phyloP scores from a whole-genome alignment of 2,888 invertebrate genomes.

The Trissolcus japonicus region DNA sequence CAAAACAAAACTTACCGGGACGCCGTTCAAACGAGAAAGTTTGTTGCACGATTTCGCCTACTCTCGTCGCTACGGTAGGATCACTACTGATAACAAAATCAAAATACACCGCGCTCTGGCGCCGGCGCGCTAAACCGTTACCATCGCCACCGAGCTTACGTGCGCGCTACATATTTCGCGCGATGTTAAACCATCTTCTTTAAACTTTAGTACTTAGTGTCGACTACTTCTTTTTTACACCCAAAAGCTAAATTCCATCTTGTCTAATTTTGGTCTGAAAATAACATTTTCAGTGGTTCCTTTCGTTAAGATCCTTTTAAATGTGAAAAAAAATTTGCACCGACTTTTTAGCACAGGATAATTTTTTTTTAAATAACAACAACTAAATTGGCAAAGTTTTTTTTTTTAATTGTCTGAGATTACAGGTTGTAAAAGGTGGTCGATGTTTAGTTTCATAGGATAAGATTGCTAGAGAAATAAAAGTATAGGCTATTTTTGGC shows the following conservation, averaged over 20 bases:
- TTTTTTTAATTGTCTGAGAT: no score
- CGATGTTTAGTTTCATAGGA: no score
- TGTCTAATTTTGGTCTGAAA: neutral
- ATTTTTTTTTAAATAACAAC: no score
- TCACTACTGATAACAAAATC: conserved; percentile 58
- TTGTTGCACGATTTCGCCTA: conserved; percentile 36
- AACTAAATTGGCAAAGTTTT: no score
- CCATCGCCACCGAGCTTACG: conserved; percentile 41
- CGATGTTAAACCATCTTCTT: conserved; percentile 50
- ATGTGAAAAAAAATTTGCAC: no score
- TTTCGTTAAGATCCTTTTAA: no score
- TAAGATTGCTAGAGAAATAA: no score
- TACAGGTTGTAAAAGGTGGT: no score
- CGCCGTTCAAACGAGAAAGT: conserved; percentile 31
- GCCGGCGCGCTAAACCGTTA: conserved; percentile 48
- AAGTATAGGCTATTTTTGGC: no score
- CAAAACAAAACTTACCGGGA: conserved; percentile 56
- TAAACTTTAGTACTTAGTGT: conserved; percentile 17
- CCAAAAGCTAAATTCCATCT: neutral
- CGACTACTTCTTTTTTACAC: neutral
- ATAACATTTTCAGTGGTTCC: no score
- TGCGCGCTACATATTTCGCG: conserved; percentile 5
- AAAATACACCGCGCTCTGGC: conserved; percentile 52
- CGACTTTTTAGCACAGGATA: no score
- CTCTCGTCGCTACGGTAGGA: conserved; percentile 54